phyloP scores from a whole-genome alignment of 2,888 invertebrate species.

The Eupithecia subfuscata region DNA sequence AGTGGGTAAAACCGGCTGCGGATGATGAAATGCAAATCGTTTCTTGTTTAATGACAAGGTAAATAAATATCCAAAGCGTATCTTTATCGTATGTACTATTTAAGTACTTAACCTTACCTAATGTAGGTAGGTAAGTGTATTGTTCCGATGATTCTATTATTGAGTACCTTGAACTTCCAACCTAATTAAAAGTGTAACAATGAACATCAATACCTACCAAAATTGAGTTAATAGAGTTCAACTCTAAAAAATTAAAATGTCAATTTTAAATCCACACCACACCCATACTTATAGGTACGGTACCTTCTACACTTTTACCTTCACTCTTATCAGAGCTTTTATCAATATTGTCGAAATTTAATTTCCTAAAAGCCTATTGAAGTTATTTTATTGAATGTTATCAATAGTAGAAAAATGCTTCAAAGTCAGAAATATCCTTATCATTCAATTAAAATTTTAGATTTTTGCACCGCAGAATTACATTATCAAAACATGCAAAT shows the following conservation, averaged over 20 bases:
- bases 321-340: neutral
- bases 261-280: neutral
- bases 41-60: neutral
- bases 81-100: neutral
- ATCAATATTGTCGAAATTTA: neutral
- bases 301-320: neutral
- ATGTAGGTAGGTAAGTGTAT: constrained; percentile 5
- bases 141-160: constrained; percentile 2
- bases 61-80: neutral
- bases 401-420: neutral
- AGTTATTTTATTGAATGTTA: neutral
- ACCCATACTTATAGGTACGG: neutral
- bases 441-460: neutral
- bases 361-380: neutral
- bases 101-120: neutral
- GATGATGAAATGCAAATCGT: neutral
- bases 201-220: neutral
- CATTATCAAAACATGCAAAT: neutral
- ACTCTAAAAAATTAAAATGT: neutral
- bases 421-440: neutral
- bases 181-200: constrained; percentile 7
- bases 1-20: neutral
- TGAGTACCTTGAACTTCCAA: constrained; percentile 18
- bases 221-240: neutral
- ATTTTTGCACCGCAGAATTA: neutral